Conservation (phyloP, 2,888 invertebrate genomes). For the Alsophila aescularia region DNA sequence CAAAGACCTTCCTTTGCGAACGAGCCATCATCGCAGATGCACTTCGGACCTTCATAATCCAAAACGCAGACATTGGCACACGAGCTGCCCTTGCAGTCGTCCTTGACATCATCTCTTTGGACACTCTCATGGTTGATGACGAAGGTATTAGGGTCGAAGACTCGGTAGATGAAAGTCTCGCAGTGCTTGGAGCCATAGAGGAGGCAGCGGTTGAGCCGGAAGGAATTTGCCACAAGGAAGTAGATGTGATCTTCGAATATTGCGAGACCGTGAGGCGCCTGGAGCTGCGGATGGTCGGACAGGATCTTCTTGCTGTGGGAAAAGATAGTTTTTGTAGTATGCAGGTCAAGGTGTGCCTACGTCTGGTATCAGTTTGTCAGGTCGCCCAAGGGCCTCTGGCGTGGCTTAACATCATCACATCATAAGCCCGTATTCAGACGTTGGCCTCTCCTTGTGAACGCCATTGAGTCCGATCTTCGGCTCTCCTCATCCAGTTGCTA, state of each 20-base stretch:
- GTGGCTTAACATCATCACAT: no score
- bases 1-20: slow-evolving; percentile 51
- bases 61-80: slow-evolving; percentile 87
- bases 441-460: no score
- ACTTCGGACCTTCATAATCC: slow-evolving; percentile 64
- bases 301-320: slow-evolving; percentile 74
- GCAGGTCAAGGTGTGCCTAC: no score
- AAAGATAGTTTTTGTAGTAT: no score
- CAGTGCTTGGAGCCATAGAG: slow-evolving; percentile 82
- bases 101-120: slow-evolving; percentile 58
- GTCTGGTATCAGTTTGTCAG: no score
- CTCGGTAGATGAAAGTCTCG: slow-evolving; percentile 68
- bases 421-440: no score
- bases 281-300: slow-evolving; percentile 68
- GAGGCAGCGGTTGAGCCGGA: slow-evolving; percentile 85
- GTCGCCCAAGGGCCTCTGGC: no score
- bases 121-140: slow-evolving; percentile 60
- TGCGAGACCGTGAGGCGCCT: slow-evolving; percentile 86
- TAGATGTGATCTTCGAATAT: slow-evolving; percentile 91
- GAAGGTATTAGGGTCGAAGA: slow-evolving; percentile 59
- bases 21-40: slow-evolving; percentile 83
- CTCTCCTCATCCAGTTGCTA: no score
- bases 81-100: slow-evolving; percentile 73
- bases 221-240: slow-evolving; percentile 85
- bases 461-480: no score